phyloP scores from a whole-genome alignment of 2,113 vertebrate species.

The Brienomyrus brachyistius region DNA sequence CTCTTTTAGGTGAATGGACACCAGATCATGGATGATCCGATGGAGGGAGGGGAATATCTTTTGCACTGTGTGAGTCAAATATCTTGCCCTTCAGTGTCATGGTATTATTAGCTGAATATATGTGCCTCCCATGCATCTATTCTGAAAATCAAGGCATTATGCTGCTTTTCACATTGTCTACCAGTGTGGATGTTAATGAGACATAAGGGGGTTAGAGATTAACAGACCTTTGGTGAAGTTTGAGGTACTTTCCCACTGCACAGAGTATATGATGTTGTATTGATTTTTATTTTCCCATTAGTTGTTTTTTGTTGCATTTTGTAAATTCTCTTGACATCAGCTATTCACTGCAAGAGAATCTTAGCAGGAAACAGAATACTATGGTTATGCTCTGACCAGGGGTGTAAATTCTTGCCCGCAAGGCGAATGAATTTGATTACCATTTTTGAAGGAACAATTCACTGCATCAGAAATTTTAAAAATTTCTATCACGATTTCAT shows the following conservation, averaged over 20 bases:
- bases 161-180: neutral
- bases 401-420: no score
- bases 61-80: constrained; percentile 77
- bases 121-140: neutral
- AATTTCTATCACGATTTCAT: neutral
- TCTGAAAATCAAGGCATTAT: neutral
- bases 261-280: neutral
- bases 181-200: neutral
- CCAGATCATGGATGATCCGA: constrained; percentile 90
- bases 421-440: no score
- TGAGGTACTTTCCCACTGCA: neutral
- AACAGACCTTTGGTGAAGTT: neutral
- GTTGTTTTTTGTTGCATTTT: neutral
- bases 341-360: neutral
- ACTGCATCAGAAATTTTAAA: neutral
- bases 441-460: no score
- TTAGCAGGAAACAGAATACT: no score
- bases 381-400: no score
- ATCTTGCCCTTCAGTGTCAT: neutral
- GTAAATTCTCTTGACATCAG: neutral
- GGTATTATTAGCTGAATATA: neutral
- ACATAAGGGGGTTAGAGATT: neutral
- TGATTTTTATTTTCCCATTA: neutral
- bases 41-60: constrained; percentile 88
- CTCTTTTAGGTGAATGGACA: constrained; percentile 80